A percentile compares a stretch with the other conserved stretches of the same genome.
Conservation (phyloP, 2,797 vertebrate genomes). For the Anguilla pacifica region DNA sequence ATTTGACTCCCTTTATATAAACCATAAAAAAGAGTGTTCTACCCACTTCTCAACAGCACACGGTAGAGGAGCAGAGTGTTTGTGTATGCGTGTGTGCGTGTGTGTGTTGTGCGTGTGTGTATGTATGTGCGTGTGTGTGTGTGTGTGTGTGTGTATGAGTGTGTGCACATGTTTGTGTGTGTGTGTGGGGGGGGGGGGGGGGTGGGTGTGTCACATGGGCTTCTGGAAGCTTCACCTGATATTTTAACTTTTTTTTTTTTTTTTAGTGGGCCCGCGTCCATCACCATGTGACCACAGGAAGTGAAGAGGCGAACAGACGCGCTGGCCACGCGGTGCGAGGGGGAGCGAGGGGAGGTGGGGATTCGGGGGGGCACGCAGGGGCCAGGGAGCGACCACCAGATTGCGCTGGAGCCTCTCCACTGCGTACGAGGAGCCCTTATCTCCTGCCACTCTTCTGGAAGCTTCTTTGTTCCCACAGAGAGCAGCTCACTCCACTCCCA, state of each 20-base stretch:
- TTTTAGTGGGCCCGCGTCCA: neutral
- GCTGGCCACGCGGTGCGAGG: slow-evolving; percentile 23
- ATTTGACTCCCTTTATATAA: neutral
- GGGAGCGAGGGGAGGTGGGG: slow-evolving; percentile 10
- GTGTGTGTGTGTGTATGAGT: neutral
- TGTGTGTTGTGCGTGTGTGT: no score
- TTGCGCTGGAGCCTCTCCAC: slow-evolving; percentile 28
- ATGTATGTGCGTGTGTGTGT: no score
- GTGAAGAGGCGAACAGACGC: slow-evolving; percentile 22
- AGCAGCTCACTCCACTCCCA: slow-evolving; percentile 27
- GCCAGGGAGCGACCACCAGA: slow-evolving; percentile 33
- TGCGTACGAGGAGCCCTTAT: slow-evolving; percentile 41
- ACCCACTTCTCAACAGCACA: neutral
- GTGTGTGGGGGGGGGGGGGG: no score
- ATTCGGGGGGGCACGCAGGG: slow-evolving; percentile 16
- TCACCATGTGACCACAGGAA: slow-evolving; percentile 17
- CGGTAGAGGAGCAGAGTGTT: neutral
- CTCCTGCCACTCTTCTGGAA: slow-evolving; percentile 36
- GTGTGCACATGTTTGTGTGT: no score
- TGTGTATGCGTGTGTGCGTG: no score
- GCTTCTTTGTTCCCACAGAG: slow-evolving; percentile 34
- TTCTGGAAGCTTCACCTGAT: slow-evolving; percentile 5
- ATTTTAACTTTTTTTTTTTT: neutral
- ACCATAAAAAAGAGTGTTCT: neutral
- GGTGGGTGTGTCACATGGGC: neutral